phyloP scores from a whole-genome alignment of 2,797 vertebrate genomes.

The Sciaenops ocellatus region DNA sequence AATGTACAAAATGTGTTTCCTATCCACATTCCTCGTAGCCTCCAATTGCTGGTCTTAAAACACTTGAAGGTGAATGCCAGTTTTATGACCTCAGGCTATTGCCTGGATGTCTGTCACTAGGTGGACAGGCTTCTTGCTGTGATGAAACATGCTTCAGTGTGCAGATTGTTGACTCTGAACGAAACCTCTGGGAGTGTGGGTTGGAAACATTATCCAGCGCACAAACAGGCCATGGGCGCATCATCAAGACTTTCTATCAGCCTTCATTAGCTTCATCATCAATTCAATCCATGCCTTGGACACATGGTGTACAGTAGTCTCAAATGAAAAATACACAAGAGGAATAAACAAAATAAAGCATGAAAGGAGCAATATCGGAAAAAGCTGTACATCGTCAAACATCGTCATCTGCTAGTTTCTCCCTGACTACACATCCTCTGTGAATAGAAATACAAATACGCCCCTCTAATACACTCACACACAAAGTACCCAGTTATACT shows the following conservation, averaged over 20 bases:
- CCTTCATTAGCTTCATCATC: constrained; percentile 47
- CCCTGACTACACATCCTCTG: background rate
- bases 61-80: constrained; percentile 14
- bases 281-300: constrained; percentile 27
- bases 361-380: background rate
- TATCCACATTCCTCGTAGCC: background rate
- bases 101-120: constrained; percentile 9
- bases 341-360: background rate
- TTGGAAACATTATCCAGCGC: constrained; percentile 53
- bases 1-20: constrained; percentile 10
- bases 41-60: background rate
- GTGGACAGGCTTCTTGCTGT: constrained; percentile 9
- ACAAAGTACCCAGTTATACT: too few relatives aligned
- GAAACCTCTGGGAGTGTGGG: constrained; percentile 46
- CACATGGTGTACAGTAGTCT: background rate
- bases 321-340: background rate
- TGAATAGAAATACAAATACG: background rate
- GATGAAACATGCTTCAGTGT: constrained; percentile 39
- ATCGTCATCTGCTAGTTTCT: background rate
- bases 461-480: background rate
- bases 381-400: background rate
- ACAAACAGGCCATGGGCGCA: constrained; percentile 16
- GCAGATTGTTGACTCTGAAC: constrained; percentile 43
- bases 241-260: constrained; percentile 46
- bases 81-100: constrained; percentile 6